These are phyloP conservation scores for Amphiprion ocellaris DNA, from an alignment of 2,113 vertebrate species.

Conservation along the genomic window DNA sequence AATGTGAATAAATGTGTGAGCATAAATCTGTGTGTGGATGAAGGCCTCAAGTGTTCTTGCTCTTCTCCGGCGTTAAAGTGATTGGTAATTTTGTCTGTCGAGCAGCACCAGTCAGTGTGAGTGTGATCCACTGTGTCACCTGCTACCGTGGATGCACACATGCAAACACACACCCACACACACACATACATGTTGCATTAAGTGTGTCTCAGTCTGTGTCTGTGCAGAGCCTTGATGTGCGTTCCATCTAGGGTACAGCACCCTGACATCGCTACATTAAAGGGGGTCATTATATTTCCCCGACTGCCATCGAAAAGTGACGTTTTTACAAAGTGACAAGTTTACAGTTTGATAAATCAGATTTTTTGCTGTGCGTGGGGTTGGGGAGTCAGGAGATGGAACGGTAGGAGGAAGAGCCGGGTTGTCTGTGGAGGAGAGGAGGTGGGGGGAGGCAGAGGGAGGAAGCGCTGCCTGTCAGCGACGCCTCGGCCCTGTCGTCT, in stretches of 20 bases:
- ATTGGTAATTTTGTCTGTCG: conserved; percentile 77
- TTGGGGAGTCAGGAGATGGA: conserved; percentile 40
- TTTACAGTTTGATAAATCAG: conserved; percentile 88
- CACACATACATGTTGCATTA: conserved; percentile 59
- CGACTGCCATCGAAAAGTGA: conserved; percentile 81
- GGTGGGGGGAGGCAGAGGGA: conserved; percentile 33
- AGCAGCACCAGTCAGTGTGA: conserved; percentile 50
- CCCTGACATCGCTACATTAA: conserved; percentile 85
- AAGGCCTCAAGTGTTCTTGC: conserved; percentile 57
- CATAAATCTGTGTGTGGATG: conserved; percentile 32
- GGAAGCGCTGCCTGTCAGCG: conserved; percentile 74
- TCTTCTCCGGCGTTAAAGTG: conserved; percentile 58
- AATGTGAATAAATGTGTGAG: conserved; percentile 23
- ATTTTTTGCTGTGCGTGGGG: conserved; percentile 72
- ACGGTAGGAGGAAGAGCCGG: conserved; percentile 41
- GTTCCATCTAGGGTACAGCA: conserved; percentile 77
- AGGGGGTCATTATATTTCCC: conserved; percentile 86
- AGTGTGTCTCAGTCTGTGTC: conserved; percentile 65
- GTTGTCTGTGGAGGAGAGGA: conserved; percentile 57
- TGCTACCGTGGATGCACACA: conserved; percentile 42
- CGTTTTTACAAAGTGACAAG: conserved; percentile 88
- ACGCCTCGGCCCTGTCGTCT: conserved; percentile 64
- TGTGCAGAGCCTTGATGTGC: conserved; percentile 71
- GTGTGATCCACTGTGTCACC: conserved; percentile 72
- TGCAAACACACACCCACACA: conserved; percentile 30